Evolutionary conservation across 2,888 invertebrate genomes (phyloP).

Genomic region (Troglohyphantes excavatus): DNA sequence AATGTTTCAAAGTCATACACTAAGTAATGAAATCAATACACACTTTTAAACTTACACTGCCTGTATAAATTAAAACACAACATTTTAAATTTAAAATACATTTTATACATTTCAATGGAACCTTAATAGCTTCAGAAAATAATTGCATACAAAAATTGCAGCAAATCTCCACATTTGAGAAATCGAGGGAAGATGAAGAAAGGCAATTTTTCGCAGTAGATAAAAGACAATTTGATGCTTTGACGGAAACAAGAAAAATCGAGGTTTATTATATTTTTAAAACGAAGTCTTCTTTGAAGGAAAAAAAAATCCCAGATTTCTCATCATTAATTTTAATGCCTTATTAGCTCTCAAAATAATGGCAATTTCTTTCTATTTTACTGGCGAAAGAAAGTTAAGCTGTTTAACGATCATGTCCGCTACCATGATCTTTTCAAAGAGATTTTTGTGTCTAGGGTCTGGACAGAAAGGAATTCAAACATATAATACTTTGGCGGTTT

Average conservation of each 20-base stretch:
- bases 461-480: no score
- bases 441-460: no score
- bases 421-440: slow-evolving; percentile 25
- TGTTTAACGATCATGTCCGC: slow-evolving; percentile 17
- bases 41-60: no score
- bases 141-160: no score
- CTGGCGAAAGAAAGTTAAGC: slow-evolving; percentile 2
- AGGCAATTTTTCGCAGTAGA: slow-evolving; percentile 22
- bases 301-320: slow-evolving; percentile 49
- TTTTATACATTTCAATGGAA: no score
- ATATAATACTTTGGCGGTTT: no score
- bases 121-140: no score
- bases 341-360: slow-evolving; percentile 51
- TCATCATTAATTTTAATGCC: slow-evolving; percentile 65
- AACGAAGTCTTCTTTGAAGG: slow-evolving; percentile 3
- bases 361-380: slow-evolving; percentile 21
- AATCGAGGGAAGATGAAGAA: background rate
- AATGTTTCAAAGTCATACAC: no score
- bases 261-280: slow-evolving; percentile 37
- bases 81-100: no score
- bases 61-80: no score
- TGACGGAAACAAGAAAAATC: background rate
- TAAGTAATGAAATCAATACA: no score
- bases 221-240: slow-evolving; percentile 35
- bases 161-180: no score